Conservation (phyloP, 2,113 vertebrate species). For the Crypturellus undulatus region DNA sequence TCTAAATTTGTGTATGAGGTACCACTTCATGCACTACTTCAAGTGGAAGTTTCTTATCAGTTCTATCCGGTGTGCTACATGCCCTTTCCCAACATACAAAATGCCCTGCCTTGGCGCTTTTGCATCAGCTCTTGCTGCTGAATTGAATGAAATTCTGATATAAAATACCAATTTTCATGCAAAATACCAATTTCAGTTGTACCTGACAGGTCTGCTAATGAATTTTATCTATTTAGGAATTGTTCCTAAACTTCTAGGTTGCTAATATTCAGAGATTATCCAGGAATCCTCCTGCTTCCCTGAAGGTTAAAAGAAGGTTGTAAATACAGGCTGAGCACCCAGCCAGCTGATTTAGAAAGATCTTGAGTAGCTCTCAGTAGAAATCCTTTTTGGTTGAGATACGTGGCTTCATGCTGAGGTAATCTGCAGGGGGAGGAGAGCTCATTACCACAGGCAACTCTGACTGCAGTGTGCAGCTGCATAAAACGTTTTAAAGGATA, state of each 20-base stretch:
- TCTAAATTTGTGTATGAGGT: neutral
- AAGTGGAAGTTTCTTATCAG: neutral
- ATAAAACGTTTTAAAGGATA: conserved; percentile 43
- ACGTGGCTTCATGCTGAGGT: conserved; percentile 30
- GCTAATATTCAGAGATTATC: neutral
- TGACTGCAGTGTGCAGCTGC: conserved; percentile 1
- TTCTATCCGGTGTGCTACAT: neutral
- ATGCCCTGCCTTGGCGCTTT: neutral
- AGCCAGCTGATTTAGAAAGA: conserved; percentile 38
- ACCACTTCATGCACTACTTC: neutral
- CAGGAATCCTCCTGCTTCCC: neutral
- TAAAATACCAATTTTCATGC: too few relatives aligned
- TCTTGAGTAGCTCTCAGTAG: conserved; percentile 7
- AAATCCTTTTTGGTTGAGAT: conserved; percentile 30
- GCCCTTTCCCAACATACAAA: rapidly evolving
- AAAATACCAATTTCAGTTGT: too few relatives aligned
- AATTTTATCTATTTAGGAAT: neutral
- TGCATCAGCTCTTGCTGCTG: neutral
- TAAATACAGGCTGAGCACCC: neutral
- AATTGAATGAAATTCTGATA: neutral
- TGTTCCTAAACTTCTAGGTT: neutral
- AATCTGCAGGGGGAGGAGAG: conserved; percentile 48
- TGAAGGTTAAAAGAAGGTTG: conserved; percentile 36
- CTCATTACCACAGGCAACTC: conserved; percentile 23
- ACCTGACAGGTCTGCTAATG: neutral